Evolutionary conservation across 2,797 vertebrate genomes (phyloP), one percentile per base, ranked within the genome.

Genomic region (Intellagama lesueurii): DNA sequence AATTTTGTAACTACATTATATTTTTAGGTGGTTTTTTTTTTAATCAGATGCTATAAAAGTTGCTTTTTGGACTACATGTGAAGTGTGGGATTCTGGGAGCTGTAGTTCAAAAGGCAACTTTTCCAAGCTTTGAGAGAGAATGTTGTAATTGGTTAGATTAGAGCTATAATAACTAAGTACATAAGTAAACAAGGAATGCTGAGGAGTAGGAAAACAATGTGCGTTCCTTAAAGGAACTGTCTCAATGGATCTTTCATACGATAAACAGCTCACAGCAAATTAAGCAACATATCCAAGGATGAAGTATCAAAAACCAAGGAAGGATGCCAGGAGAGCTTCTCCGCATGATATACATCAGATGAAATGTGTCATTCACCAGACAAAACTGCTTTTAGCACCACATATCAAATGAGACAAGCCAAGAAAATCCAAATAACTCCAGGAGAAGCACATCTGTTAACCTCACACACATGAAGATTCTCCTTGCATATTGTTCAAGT

Each of bases 371-470:
- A 95, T 87, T 87, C 89, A 90, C 79, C 81, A 90, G 77, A 9
- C 19, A 91, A 92, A 89, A 86, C 81, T 91, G 90, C 69, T 75
- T 40, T 64, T 56, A 72, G 56, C 72, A 80, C 12, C 76, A 88
- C 26, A 56, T 56, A 81, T 95, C 89, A 90, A 92, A n/a, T 12
- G 85, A 66, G 79, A 90, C 79, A 72, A 89, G 28, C 28, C 40
- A 90, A 85, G 79, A 56, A 88, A 19, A 26, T 88, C 83, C 32
- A 89, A 89, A 79, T 78, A 84, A 75, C 66, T 91, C 64, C 68
- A 89, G 47, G 2, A 89, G 83, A 93, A 92, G 88, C 76, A 89
- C 52, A 92, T 88, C 82, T 90, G 84, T 89, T 88, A 77, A 89
- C 72, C 78, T 91, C 35, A 90, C 90, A 87, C 68, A 93, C n/a